Base-by-base conservation (phyloP, 2,797 vertebrate genomes). In the Valencia hispanica region DNA sequence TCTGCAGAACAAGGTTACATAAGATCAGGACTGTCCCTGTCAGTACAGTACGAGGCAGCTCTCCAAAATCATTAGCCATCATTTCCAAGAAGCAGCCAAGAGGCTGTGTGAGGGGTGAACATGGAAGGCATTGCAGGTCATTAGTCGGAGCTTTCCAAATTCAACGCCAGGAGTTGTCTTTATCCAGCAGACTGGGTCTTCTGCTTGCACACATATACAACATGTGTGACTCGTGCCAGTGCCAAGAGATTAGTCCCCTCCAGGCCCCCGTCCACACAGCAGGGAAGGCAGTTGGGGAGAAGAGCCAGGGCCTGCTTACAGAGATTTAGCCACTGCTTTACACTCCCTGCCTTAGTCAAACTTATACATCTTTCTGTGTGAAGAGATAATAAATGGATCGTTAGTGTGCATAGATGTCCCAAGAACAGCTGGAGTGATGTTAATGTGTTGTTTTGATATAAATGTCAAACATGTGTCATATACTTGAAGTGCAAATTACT, bases 301-400 rank as follows among this genome's bases (percentile, higher is more conserved):
- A 70, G 45, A 81, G 92, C 91, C 93, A 94, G 87, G 79, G 86
- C 83, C 90, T 89, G 89, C 93, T 95, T 93, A 93, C 85, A 84
- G 85, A 92, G 92, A 88, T 92, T 94, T 94, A 94, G 86, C 85
- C 76, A 45, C 83, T 86, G 90, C 87, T 88, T 82, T 91, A 91
- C 88, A 87, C 92, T 92, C 81, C 74, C 78, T 68, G 78, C 82
- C 82, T 81, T 15, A 43, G 83, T 89, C 87, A 87, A 87, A 92
- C 86, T 86, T 76, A 84, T 84, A 88, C 83, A 79, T 78, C 80
- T 84, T 89, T 79, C 84, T 86, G 79, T 70, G 79, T 85, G 75
- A 72, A 50, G 55, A 82, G 78, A 86, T 74, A 70, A 78, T 57
- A 61, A 78, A 20, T 39, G 55, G 80, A 71, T 84, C 74, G 79